These are phyloP conservation scores for Malacoctenus gilli DNA, from an alignment of 2,797 vertebrate genomes.

Conservation along the genomic window DNA sequence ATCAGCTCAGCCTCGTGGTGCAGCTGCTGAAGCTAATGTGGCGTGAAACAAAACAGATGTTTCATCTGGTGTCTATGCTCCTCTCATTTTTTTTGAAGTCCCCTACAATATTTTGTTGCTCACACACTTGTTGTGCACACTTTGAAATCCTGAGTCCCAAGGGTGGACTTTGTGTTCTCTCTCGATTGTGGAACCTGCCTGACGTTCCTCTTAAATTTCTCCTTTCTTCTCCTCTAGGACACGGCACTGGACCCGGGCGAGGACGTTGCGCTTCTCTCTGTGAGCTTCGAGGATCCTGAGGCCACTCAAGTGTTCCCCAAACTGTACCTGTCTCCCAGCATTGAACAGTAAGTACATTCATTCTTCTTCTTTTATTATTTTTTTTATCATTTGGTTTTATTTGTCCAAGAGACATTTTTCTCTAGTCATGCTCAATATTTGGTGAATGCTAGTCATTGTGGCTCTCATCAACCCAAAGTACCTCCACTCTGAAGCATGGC, in stretches of 20 bases:
- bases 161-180: background rate
- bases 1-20: conserved; percentile 62
- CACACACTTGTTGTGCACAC: conserved; percentile 32
- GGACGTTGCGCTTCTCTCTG: conserved; percentile 94
- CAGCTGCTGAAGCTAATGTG: conserved; percentile 73
- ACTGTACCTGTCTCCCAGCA: conserved; percentile 94
- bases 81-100: conserved; percentile 20
- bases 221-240: conserved; percentile 81
- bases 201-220: too few relatives aligned
- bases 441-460: too few relatives aligned
- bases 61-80: conserved; percentile 72
- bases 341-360: conserved; percentile 91
- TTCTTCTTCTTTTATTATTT: too few relatives aligned
- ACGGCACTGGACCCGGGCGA: conserved; percentile 96
- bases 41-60: conserved; percentile 76
- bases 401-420: too few relatives aligned
- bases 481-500: too few relatives aligned
- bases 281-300: conserved; percentile 97
- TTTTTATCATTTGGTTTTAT: too few relatives aligned
- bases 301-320: conserved; percentile 97
- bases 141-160: background rate
- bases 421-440: too few relatives aligned
- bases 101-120: conserved; percentile 34
- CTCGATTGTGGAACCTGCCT: too few relatives aligned
- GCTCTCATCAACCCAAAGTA: too few relatives aligned